Evolutionary conservation across 2,797 vertebrate species (phyloP).

Genomic region (Lepus oiostolus): DNA sequence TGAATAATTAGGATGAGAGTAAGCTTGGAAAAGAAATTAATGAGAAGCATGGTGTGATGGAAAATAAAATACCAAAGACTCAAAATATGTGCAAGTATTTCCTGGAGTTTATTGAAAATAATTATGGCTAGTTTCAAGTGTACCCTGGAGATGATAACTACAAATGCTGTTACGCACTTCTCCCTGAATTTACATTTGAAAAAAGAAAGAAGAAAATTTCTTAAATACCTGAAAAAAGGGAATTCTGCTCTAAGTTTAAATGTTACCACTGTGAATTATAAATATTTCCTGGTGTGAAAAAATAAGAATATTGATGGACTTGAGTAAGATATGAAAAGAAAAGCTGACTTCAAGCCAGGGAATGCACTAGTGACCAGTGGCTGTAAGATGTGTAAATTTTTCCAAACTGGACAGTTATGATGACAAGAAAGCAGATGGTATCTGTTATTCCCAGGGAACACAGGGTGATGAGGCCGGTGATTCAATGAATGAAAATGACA

Average conservation of each 20-base stretch:
- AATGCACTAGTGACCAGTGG: slow-evolving; percentile 97
- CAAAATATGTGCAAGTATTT: too few species aligned
- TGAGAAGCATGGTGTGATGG: too few species aligned
- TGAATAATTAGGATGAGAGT: too few species aligned
- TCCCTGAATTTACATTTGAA: too few species aligned
- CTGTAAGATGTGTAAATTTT: slow-evolving; percentile 97
- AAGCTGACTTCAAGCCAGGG: slow-evolving; percentile 98
- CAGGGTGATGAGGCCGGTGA: slow-evolving; percentile 90
- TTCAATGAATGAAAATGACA: slow-evolving; percentile 91
- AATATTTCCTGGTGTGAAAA: slow-evolving; percentile 99
- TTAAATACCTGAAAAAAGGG: too few species aligned
- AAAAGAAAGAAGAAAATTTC: too few species aligned
- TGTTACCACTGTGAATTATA: slow-evolving; percentile 98
- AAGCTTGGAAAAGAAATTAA: too few species aligned
- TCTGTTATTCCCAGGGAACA: slow-evolving; percentile 89
- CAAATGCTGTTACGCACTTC: too few species aligned
- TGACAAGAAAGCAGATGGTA: slow-evolving; percentile 97
- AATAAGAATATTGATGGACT: slow-evolving; percentile 96
- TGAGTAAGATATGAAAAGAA: slow-evolving; percentile 96
- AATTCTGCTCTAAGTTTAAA: slow-evolving; percentile 93
- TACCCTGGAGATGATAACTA: too few species aligned
- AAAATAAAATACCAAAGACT: too few species aligned
- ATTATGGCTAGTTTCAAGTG: too few species aligned
- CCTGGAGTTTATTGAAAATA: too few species aligned
- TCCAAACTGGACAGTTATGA: slow-evolving; percentile 97